These are phyloP conservation scores for Lanistes nyassanus DNA, from an alignment of 1,140 invertebrate species.

Conservation along the genomic window DNA sequence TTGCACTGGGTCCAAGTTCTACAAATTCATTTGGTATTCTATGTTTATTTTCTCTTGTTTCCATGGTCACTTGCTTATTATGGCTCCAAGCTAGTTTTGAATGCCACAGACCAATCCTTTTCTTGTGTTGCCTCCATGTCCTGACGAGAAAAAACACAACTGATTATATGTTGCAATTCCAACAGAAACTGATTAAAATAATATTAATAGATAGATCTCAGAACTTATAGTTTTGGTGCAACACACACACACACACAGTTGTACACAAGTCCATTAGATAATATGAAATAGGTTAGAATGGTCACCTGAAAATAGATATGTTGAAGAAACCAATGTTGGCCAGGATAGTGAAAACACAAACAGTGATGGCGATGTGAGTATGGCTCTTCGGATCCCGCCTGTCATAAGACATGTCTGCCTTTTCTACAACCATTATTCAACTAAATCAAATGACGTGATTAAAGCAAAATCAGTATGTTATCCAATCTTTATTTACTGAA, in stretches of 20 bases:
- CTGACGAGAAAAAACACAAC: not conserved
- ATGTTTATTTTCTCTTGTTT: too few relatives aligned
- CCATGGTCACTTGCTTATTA: too few relatives aligned
- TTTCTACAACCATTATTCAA: too few relatives aligned
- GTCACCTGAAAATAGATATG: not conserved
- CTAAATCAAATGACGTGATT: too few relatives aligned
- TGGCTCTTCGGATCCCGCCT: not conserved
- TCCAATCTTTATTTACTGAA: too few relatives aligned
- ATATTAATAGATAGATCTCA: too few relatives aligned
- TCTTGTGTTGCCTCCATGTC: not conserved
- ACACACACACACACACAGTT: too few relatives aligned
- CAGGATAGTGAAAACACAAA: not conserved
- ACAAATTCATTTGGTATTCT: too few relatives aligned
- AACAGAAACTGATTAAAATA: not conserved
- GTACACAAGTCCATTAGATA: too few relatives aligned
- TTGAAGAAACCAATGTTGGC: slow-evolving; percentile 2
- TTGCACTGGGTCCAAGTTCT: too few relatives aligned
- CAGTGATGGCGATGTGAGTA: not conserved
- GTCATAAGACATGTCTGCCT: not conserved
- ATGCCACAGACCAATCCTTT: not conserved
- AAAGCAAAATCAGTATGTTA: too few relatives aligned
- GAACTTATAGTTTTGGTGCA: too few relatives aligned
- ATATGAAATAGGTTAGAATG: not conserved
- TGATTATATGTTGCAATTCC: not conserved
- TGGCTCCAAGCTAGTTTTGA: not conserved